Evolutionary conservation across 2,797 vertebrate species (phyloP).

Genomic region (Lepidocolaptes lacrymiger): DNA sequence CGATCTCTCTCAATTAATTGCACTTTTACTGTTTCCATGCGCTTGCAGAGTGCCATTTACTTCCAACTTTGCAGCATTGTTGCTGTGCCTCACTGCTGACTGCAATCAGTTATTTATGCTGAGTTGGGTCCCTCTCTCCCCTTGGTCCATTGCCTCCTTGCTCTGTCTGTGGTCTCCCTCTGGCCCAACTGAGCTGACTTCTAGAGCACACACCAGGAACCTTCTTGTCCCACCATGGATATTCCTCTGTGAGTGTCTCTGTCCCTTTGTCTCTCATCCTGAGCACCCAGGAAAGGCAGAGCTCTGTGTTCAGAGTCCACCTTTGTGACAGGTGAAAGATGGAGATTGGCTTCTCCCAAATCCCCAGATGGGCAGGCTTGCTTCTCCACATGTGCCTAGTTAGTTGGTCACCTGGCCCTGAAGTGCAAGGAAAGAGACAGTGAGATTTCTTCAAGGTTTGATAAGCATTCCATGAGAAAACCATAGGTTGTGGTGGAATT

Average conservation of each 20-base stretch:
- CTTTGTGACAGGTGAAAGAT: neutral
- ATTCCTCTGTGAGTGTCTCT: neutral
- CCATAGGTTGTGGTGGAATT: neutral
- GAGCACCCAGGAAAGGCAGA: neutral
- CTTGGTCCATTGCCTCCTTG: neutral
- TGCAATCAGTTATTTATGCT: neutral
- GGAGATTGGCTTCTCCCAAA: neutral
- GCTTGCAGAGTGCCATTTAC: neutral
- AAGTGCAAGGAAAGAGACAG: neutral
- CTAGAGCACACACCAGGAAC: neutral
- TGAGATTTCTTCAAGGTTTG: neutral
- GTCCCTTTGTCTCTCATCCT: neutral
- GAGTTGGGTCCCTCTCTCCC: neutral
- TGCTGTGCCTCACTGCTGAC: neutral
- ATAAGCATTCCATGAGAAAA: neutral
- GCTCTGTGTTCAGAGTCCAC: neutral
- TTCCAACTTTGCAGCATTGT: neutral
- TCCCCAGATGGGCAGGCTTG: neutral
- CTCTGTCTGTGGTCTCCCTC: neutral
- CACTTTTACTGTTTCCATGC: neutral
- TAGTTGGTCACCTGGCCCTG: neutral
- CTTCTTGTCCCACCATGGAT: neutral
- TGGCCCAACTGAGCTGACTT: neutral
- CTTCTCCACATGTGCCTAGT: accelerated
- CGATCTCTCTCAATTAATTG: neutral